Conservation (phyloP, 2,797 vertebrate species). For the Coregonus ussuriensis region DNA sequence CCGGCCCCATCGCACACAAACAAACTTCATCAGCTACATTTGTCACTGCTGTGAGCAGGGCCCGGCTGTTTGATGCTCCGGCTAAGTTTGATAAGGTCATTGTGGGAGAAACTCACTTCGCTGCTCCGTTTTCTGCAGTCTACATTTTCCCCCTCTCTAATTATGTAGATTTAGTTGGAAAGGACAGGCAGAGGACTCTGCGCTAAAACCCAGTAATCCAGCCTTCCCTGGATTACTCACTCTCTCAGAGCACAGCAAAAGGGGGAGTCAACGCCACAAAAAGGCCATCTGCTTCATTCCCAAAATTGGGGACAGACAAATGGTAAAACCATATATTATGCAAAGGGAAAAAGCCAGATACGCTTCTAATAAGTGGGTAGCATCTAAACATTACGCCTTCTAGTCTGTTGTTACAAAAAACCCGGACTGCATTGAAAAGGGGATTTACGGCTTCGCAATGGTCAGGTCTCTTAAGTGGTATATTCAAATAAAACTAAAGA, state of each 20-base stretch:
- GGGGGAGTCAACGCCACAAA: background rate
- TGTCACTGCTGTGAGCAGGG: slow-evolving; percentile 26
- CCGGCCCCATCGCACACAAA: slow-evolving; percentile 30
- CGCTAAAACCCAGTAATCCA: slow-evolving; percentile 7
- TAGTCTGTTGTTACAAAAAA: background rate
- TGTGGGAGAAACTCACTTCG: slow-evolving; percentile 4
- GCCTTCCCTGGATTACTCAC: background rate
- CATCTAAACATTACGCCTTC: background rate
- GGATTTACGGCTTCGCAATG: background rate
- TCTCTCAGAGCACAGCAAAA: background rate
- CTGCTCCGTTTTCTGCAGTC: background rate
- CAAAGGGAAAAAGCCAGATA: background rate
- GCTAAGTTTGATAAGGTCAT: slow-evolving; percentile 22
- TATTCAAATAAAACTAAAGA: background rate
- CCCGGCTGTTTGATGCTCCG: slow-evolving; percentile 16
- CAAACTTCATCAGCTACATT: slow-evolving; percentile 35
- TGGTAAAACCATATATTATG: background rate
- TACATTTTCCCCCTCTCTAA: background rate
- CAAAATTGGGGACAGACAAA: background rate
- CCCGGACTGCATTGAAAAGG: background rate
- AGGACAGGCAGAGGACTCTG: slow-evolving; percentile 11
- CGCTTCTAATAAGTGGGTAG: background rate
- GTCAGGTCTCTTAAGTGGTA: background rate
- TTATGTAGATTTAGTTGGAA: slow-evolving; percentile 18
- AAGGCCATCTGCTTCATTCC: background rate